Base-by-base conservation (phyloP, 2,888 invertebrate genomes). In the Panzeria rudis region DNA sequence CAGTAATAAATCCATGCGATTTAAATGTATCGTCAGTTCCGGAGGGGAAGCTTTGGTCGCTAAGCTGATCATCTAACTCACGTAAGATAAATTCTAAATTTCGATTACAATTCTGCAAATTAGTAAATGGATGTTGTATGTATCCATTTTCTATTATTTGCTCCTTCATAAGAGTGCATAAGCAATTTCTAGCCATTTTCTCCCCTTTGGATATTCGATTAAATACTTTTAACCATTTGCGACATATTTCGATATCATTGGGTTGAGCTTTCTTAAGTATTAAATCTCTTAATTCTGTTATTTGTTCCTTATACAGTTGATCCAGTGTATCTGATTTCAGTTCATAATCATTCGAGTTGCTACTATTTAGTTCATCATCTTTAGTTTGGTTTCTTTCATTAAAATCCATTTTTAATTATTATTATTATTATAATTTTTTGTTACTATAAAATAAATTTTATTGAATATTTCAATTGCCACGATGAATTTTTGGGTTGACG, bases 211-310 rank as follows among this genome's bases (percentile, higher is more conserved):
- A 69, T 0, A 89, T 88, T 1, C 86, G 71, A 44, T 89, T 88
- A 50, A 92, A 90, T 20, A 89, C 87, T 35, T 90, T 87, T 11
- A 92, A 75, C 92, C 92, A 92, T 79, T 86, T 87, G 32, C 87
- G 88, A 64, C 89, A 89, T 15, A 88, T 80, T 17, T 89, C 88
- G 17, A 90, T 87, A 25, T 89, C 89, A n/a, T 87, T 61, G 0
- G 86, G 78, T 44, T 87, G 80, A 15, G 88, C 86, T 0, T 87
- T 85, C 69, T 87, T 88, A 23, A 89, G 64, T 6, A 88, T 86
- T 15, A 88, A 82, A 64, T 88, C 83, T 6, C 88, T 86, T 8
- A 89, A 72, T 9, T 86, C 87, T 44, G 86, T 64, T 54, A 90
- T 77, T 69, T 90, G 89, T 25, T 89, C 87, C n/a, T 86, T 86